Base-by-base conservation (phyloP, 1,140 invertebrate genomes). In the Stegodyphus dumicola region DNA sequence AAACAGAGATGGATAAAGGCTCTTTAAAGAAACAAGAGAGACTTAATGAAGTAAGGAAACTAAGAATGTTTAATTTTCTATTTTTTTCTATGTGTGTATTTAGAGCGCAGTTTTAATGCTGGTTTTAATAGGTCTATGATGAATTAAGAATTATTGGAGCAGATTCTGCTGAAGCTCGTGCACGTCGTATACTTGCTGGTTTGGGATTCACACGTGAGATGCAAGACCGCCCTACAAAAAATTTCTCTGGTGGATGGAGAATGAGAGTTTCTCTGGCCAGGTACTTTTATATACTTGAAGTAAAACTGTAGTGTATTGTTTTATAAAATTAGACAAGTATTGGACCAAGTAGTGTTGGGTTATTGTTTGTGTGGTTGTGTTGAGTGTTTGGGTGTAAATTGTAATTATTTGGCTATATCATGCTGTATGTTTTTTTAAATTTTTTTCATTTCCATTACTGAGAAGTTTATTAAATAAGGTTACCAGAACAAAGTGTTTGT, bases 241-340 rank as follows among this genome's bases (percentile, higher is more conserved):
- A 97, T 90, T 98, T 99, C 90, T 99, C 98, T 87, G 98, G 98
- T 89, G 98, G 98, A 71, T 99, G 98, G 98, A 92, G 98, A 89
- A 99, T 99, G 98, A 94, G 98, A 91, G 97, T 99, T 9, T 99
- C 98, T 0, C 90, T 99, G 56, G 98, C 98, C 0, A 90, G 91
- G 90, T 91, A 75, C 67, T 76, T 64, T 87, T 56, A 15, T 69
- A 56, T 52, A 33, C 49, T 73, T 33, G 33, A 33, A 33, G 33
- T 33, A 33, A 33, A 33, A 3, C 33, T 33, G 33, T 33, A 33
- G n/a, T 33, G 33, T 33, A 33, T 33, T 33, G 3, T 33, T 33
- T 33, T 33, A 33, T 3, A 33, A 33, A 33, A 33, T 33, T 33
- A 33, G 33, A 33, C 3, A 3, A 33, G 33, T 33, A 33, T 33